These are phyloP conservation scores for Maconellicoccus hirsutus DNA, from an alignment of 1,140 invertebrate species.

Conservation along the genomic window DNA sequence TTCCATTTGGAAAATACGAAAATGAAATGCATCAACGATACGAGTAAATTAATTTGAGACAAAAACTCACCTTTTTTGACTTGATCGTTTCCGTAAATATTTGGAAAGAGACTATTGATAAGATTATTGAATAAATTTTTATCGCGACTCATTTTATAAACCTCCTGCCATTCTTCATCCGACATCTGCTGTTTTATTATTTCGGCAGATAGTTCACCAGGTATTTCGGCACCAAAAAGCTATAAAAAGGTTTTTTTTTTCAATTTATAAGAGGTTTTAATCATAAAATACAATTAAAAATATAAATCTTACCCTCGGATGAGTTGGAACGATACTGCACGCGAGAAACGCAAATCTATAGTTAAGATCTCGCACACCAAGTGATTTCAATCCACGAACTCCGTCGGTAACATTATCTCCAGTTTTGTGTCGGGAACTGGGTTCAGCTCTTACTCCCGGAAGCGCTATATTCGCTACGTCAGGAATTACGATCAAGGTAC, in stretches of 20 bases:
- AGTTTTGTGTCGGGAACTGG: slow-evolving; percentile 55
- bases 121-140: slow-evolving; percentile 86
- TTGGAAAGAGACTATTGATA: slow-evolving; percentile 85
- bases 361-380: slow-evolving; percentile 91
- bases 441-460: slow-evolving; percentile 71
- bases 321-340: slow-evolving; percentile 78
- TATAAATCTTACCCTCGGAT: slow-evolving; percentile 48
- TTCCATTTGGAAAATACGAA: background rate
- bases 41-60: background rate
- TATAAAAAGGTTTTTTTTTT: slow-evolving; percentile 31
- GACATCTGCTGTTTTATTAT: slow-evolving; percentile 90
- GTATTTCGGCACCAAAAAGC: slow-evolving; percentile 64
- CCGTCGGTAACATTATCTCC: slow-evolving; percentile 74
- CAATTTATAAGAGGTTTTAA: background rate
- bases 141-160: slow-evolving; percentile 95
- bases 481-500: slow-evolving; percentile 94
- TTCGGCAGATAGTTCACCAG: slow-evolving; percentile 75
- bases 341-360: slow-evolving; percentile 93
- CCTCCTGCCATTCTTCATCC: slow-evolving; percentile 86
- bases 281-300: slow-evolving; percentile 22
- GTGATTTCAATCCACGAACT: slow-evolving; percentile 76
- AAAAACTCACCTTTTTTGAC: slow-evolving; percentile 65
- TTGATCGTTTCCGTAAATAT: slow-evolving; percentile 96
- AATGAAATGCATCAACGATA: background rate
- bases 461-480: slow-evolving; percentile 80